These are phyloP conservation scores for Gobiocypris rarus DNA, from an alignment of 2,113 vertebrate genomes.

Conservation along the genomic window DNA sequence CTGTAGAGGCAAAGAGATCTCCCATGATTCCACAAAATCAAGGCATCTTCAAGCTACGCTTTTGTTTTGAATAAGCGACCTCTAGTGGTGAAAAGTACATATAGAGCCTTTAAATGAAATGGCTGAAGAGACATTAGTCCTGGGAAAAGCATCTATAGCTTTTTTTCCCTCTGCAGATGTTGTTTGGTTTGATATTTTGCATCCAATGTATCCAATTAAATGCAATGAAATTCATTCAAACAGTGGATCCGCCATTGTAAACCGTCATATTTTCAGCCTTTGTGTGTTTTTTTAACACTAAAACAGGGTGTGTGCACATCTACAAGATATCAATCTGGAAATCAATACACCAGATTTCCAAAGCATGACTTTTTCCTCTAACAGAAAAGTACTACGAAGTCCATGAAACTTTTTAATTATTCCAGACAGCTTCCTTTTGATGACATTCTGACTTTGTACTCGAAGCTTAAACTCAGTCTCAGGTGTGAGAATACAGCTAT, in stretches of 20 bases:
- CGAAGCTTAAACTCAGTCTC: constrained; percentile 21
- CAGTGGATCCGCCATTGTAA: too few relatives aligned
- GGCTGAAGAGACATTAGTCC: not conserved
- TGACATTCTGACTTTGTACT: constrained; percentile 18
- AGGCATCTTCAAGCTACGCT: too few relatives aligned
- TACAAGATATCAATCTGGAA: constrained; percentile 3
- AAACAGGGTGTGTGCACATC: not conserved
- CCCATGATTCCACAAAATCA: too few relatives aligned
- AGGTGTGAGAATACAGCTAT: constrained; percentile 33
- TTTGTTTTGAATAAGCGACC: too few relatives aligned
- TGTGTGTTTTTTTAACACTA: not conserved
- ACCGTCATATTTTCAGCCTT: too few relatives aligned
- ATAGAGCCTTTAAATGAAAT: not conserved
- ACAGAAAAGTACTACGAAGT: not conserved
- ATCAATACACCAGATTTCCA: not conserved
- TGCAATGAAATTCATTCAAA: not conserved
- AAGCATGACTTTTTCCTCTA: not conserved
- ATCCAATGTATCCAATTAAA: not conserved
- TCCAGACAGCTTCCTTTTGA: not conserved
- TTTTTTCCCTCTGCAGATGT: not conserved
- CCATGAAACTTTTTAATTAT: not conserved
- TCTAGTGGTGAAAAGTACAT: too few relatives aligned
- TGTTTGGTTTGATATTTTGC: not conserved
- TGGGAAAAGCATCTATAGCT: not conserved
- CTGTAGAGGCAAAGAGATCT: too few relatives aligned